phyloP scores from a whole-genome alignment of 2,888 invertebrate species.

The Gryllus longicercus region DNA sequence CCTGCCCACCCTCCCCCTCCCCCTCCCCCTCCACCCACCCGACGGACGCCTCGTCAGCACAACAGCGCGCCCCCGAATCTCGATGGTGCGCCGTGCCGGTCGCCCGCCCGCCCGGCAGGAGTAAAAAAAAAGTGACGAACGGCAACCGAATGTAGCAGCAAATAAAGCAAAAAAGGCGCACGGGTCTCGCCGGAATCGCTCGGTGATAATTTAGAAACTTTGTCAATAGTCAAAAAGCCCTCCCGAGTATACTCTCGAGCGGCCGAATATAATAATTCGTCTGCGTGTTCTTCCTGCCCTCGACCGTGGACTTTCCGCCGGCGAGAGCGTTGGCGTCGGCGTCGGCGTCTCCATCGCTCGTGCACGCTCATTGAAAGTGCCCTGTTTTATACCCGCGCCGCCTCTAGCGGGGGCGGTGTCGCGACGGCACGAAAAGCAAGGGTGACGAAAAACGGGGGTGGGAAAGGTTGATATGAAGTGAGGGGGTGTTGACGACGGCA shows the following conservation, averaged over 20 bases:
- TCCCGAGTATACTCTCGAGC: neutral
- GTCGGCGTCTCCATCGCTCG: too few species aligned
- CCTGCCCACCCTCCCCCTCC: neutral
- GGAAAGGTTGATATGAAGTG: too few species aligned
- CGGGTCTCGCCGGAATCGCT: neutral
- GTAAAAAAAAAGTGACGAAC: neutral
- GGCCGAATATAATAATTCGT: neutral
- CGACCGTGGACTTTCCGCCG: too few species aligned
- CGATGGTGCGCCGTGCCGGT: neutral
- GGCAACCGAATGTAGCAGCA: slow-evolving; percentile 1
- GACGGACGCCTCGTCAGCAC: neutral
- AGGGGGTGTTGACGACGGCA: too few species aligned
- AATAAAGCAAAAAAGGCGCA: neutral
- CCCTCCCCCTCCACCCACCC: neutral
- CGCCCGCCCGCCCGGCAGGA: neutral
- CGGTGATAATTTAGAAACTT: neutral
- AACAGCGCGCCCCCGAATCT: neutral
- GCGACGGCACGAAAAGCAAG: too few species aligned
- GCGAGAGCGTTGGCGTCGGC: too few species aligned
- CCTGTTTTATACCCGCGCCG: too few species aligned
- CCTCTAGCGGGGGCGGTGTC: too few species aligned
- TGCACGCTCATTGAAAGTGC: too few species aligned
- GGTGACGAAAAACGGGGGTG: too few species aligned
- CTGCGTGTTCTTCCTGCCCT: neutral
- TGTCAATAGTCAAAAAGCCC: neutral